These are phyloP conservation scores for Pogonognathellus flavescens DNA, from an alignment of 1,140 invertebrate genomes.

Conservation along the genomic window DNA sequence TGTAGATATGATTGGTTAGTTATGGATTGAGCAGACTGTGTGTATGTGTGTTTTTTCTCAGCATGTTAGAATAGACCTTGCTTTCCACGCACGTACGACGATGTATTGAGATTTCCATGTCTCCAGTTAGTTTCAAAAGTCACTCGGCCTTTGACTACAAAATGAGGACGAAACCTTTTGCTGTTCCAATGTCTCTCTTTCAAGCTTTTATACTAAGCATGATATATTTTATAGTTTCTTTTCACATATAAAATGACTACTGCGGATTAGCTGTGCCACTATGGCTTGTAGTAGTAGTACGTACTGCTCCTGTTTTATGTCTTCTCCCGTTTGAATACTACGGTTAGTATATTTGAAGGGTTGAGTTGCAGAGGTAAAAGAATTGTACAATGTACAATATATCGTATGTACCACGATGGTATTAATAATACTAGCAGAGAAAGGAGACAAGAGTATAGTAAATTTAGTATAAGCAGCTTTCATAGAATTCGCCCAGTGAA, in stretches of 20 bases:
- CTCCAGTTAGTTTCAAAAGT: slow-evolving; percentile 48
- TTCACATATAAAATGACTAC: slow-evolving; percentile 33
- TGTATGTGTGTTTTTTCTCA: not conserved
- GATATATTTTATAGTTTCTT: slow-evolving; percentile 43
- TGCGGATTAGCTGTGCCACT: slow-evolving; percentile 24
- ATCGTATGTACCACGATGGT: not conserved
- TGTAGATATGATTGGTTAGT: not conserved
- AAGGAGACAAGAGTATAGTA: too few species aligned
- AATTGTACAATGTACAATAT: too few species aligned
- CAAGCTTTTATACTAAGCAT: slow-evolving; percentile 22
- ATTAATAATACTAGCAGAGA: too few species aligned
- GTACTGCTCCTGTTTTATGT: slow-evolving; percentile 48
- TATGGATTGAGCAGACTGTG: not conserved
- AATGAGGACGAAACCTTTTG: slow-evolving; percentile 48
- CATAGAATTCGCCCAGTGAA: slow-evolving; percentile 40
- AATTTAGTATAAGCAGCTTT: slow-evolving; percentile 26
- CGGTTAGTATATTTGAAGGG: not conserved
- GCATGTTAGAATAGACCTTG: slow-evolving; percentile 33
- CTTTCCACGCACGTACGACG: slow-evolving; percentile 55
- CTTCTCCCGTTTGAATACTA: slow-evolving; percentile 23
- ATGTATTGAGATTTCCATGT: slow-evolving; percentile 55
- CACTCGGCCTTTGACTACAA: slow-evolving; percentile 47
- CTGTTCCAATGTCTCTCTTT: slow-evolving; percentile 43
- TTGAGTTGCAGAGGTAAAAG: not conserved
- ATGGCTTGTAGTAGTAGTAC: not conserved